A percentile compares a stretch with the other conserved stretches of the same genome.
These are phyloP conservation scores for Euclidia mi DNA, from an alignment of 2,888 invertebrate species.

Conservation along the genomic window DNA sequence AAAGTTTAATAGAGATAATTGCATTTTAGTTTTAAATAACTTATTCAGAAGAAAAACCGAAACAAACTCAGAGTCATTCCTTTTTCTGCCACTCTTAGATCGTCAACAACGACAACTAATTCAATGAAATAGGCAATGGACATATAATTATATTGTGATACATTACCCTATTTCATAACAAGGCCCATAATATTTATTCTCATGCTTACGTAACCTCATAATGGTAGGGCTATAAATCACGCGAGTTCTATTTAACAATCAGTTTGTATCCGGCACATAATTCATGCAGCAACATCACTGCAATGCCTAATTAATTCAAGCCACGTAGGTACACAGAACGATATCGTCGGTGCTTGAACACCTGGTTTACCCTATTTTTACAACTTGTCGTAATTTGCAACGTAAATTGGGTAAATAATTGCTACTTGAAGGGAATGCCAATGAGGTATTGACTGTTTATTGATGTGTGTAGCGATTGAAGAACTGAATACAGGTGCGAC, in stretches of 20 bases:
- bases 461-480: no score
- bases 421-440: conserved; percentile 12
- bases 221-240: conserved; percentile 44
- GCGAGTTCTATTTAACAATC: conserved; percentile 56
- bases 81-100: no score
- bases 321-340: conserved; percentile 49
- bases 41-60: no score
- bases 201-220: conserved; percentile 5
- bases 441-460: background rate
- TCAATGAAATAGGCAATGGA: no score
- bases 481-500: no score
- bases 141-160: no score
- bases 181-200: no score
- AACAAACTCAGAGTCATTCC: no score
- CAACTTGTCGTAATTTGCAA: conserved; percentile 10
- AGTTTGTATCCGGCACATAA: conserved; percentile 54
- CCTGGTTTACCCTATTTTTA: conserved; percentile 34
- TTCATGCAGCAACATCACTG: conserved; percentile 54
- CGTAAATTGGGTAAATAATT: conserved; percentile 19
- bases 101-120: no score
- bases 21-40: no score
- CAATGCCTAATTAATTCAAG: conserved; percentile 57
- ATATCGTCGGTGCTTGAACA: conserved; percentile 39
- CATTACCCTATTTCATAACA: no score
- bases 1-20: no score